Percentiles rank a stretch among this genome's conserved stretches.
These are phyloP conservation scores for Xyrichtys novacula DNA, from an alignment of 2,797 vertebrate species.

Conservation along the genomic window DNA sequence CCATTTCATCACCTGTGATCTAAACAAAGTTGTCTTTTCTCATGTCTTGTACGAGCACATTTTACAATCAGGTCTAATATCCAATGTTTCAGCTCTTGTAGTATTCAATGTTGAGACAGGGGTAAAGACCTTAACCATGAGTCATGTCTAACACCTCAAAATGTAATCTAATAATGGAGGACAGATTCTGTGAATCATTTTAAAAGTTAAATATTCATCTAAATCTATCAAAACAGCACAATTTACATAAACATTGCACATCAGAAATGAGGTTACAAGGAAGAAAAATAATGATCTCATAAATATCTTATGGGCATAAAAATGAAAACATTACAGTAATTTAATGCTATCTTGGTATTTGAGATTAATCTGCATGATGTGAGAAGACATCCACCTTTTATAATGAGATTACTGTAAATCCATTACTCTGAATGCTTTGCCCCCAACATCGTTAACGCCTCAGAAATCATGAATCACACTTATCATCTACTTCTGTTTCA, in stretches of 20 bases:
- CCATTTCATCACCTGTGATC: not conserved
- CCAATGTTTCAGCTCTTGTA: no score
- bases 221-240: not conserved
- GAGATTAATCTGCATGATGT: constrained; percentile 18
- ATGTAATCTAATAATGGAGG: no score
- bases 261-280: not conserved
- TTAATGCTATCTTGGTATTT: constrained; percentile 2
- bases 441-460: not conserved
- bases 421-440: constrained; percentile 6
- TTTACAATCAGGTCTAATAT: not conserved
- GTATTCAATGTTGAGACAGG: not conserved
- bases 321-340: not conserved
- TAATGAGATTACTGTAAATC: constrained; percentile 38
- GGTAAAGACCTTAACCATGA: no score
- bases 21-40: no score
- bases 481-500: constrained; percentile 18
- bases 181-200: no score
- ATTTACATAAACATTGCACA: not conserved
- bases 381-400: constrained; percentile 11
- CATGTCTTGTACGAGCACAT: not conserved
- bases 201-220: not conserved
- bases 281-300: not conserved
- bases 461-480: constrained; percentile 13
- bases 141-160: no score
- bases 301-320: not conserved